Conservation (phyloP, 2,888 invertebrate genomes). For the Bellardia pandia region DNA sequence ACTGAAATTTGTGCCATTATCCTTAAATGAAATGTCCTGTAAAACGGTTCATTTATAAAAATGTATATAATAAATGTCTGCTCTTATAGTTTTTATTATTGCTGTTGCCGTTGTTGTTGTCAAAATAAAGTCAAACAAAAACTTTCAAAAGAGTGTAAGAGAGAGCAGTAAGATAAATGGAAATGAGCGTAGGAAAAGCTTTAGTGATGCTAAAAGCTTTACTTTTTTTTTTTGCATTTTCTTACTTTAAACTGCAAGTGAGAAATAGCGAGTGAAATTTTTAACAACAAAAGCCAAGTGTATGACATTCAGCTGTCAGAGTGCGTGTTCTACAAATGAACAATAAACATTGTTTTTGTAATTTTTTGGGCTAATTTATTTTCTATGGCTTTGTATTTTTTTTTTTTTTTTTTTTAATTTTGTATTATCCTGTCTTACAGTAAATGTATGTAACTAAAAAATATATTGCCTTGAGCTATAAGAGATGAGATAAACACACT, state of each 20-base stretch:
- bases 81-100: conserved; percentile 16
- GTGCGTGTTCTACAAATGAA: conserved; percentile 64
- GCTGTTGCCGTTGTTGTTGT: conserved; percentile 43
- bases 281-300: conserved; percentile 46
- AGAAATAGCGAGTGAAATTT: conserved; percentile 33
- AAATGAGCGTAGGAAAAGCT: conserved; percentile 46
- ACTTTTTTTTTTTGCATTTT: not conserved
- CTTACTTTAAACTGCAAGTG: not conserved
- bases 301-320: conserved; percentile 69
- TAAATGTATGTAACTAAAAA: conserved; percentile 5
- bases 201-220: conserved; percentile 14
- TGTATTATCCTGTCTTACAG: conserved; percentile 50
- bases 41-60: conserved; percentile 60
- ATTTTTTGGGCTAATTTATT: conserved; percentile 53
- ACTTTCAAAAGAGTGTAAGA: conserved; percentile 5
- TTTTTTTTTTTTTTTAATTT: conserved; percentile 21
- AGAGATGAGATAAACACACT: conserved; percentile 32
- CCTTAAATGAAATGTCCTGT: conserved; percentile 71
- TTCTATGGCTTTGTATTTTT: conserved; percentile 39
- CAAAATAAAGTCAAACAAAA: conserved; percentile 41
- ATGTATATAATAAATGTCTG: conserved; percentile 56
- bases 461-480: conserved; percentile 55
- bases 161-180: not conserved
- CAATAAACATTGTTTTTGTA: conserved; percentile 43
- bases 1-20: conserved; percentile 73